These are phyloP conservation scores for Phthorimaea operculella DNA, from an alignment of 1,140 invertebrate species.

Conservation along the genomic window DNA sequence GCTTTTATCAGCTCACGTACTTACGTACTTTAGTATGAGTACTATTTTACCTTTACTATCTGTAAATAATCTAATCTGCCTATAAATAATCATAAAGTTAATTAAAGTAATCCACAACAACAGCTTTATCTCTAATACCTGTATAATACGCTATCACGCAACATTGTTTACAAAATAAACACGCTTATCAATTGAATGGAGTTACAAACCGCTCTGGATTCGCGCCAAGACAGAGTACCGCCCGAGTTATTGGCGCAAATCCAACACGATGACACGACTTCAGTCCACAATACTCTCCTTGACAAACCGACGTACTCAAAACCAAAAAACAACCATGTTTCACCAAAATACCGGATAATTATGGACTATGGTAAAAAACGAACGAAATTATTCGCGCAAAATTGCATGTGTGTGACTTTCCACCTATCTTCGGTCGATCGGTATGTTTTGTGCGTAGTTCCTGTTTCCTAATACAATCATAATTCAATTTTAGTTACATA, in stretches of 20 bases:
- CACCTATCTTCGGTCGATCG: not conserved
- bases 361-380: slow-evolving; percentile 58
- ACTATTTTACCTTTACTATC: too few relatives aligned
- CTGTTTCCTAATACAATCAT: slow-evolving; percentile 17
- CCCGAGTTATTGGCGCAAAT: slow-evolving; percentile 26
- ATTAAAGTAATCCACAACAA: too few relatives aligned
- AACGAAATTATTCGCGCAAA: slow-evolving; percentile 21
- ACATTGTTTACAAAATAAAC: slow-evolving; percentile 45
- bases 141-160: not conserved
- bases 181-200: slow-evolving; percentile 26
- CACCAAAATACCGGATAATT: slow-evolving; percentile 30
- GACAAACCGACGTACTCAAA: slow-evolving; percentile 21
- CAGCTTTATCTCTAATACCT: too few relatives aligned
- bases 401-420: slow-evolving; percentile 26
- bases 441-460: slow-evolving; percentile 26
- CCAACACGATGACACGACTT: slow-evolving; percentile 35
- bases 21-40: too few relatives aligned
- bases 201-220: slow-evolving; percentile 17
- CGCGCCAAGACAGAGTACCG: slow-evolving; percentile 13
- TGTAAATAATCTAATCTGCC: too few relatives aligned
- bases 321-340: slow-evolving; percentile 18
- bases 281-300: slow-evolving; percentile 34
- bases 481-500: slow-evolving; percentile 48
- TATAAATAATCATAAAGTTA: too few relatives aligned
- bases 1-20: too few relatives aligned